Evolutionary conservation across 2,797 vertebrate species (phyloP).

Genomic region (Pangasius macronema): DNA sequence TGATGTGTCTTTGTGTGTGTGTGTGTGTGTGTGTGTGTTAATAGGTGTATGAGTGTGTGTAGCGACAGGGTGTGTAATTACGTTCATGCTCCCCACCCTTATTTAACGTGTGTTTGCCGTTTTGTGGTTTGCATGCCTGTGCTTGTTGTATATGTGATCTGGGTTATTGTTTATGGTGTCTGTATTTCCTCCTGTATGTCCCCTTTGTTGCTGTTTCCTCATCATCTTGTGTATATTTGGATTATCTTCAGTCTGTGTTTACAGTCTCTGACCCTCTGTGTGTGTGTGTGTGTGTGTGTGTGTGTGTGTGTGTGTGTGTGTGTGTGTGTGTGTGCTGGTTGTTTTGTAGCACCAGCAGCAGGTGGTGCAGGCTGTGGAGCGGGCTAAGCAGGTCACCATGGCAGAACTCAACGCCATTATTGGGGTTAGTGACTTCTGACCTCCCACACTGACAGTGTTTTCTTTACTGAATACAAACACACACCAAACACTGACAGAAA

Average conservation of each 20-base stretch:
- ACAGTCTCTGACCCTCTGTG: neutral
- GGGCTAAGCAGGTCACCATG: slow-evolving; percentile 84
- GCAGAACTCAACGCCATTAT: slow-evolving; percentile 83
- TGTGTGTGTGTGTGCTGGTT: slow-evolving; percentile 49
- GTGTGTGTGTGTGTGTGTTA: slow-evolving; percentile 31
- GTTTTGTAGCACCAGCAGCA: slow-evolving; percentile 81
- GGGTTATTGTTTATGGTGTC: neutral
- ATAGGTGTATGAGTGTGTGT: neutral
- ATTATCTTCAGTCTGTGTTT: slow-evolving; percentile 11
- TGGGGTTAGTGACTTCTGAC: slow-evolving; percentile 81
- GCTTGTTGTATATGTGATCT: neutral
- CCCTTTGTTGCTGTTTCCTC: slow-evolving; percentile 12
- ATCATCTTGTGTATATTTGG: slow-evolving; percentile 11
- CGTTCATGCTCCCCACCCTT: neutral
- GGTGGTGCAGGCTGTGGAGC: slow-evolving; percentile 81
- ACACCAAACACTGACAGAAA: neutral
- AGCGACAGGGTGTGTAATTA: neutral
- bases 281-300: slow-evolving; percentile 16
- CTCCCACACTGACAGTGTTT: neutral
- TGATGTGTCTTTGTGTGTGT: slow-evolving; percentile 5
- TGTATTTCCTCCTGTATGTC: neutral
- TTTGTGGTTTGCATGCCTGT: neutral
- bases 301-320: slow-evolving; percentile 32
- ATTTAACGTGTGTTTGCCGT: neutral
- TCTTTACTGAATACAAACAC: neutral